Evolutionary conservation across 2,888 invertebrate species (phyloP), one percentile per base, ranked within the genome.

Genomic region (Leptogaster cylindrica): DNA sequence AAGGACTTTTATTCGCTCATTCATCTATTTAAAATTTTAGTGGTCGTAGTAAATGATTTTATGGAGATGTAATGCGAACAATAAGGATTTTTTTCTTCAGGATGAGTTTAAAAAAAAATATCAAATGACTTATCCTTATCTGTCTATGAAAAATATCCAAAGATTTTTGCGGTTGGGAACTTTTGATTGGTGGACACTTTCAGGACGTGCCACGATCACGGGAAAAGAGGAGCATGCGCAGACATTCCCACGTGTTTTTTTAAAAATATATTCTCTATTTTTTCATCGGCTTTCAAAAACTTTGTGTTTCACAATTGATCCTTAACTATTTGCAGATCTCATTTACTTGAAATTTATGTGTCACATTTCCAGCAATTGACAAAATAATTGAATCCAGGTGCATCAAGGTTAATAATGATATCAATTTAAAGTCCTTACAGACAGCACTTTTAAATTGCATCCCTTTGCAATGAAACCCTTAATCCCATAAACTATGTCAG

Each of bases 101-200:
- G 12, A 39, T 55, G 25, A 55, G 12, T 36, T 12, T 20, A 2
- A 55, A 44, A 44, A 28, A 18, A 10, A 14, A 28, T 18, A 61
- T 61, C 61, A 28, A 27, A 61, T 61, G 28, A 61, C 61, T 25
- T 41, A 23, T 20, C 12, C 33, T 23, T 55, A 20, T 55, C 41
- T 44, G 18, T 63, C 50, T 27, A 50, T 12, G 50, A 6, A 8
- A 6, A 25, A 25, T n/a, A 4, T 25, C 4, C 6, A 41, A 4
- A 18, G 5, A 4, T n/a, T 18, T 41, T 41, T 41, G 41, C 18
- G 41, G 41, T 14, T 16, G 41, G 18, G 14, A 18, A 41, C 14
- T 41, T 41, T 41, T n/a, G 41, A 41, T 41, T 41, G 41, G 41
- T 41, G 14, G 12, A 41, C n/a, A n/a, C n/a, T n/a, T n/a, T n/a